Percentiles rank a stretch among this genome's conserved stretches.
These are phyloP conservation scores for Macquaria ambigua DNA, from an alignment of 2,113 vertebrate species.

Conservation along the genomic window DNA sequence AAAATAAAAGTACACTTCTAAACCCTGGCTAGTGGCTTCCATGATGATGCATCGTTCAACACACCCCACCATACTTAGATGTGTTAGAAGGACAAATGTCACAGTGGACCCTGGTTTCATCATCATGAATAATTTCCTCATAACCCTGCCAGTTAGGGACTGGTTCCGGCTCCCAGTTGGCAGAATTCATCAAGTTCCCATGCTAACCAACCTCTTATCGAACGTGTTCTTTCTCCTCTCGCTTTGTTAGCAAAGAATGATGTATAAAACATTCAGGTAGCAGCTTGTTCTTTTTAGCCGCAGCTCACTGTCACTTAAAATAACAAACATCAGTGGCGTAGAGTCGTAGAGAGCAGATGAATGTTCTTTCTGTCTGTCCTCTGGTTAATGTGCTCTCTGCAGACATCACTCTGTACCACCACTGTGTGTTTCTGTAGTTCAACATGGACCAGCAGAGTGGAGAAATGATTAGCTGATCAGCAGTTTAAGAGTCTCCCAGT, in stretches of 20 bases:
- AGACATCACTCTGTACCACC: no score
- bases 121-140: neutral
- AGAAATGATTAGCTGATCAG: no score
- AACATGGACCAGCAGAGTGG: no score
- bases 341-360: no score
- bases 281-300: neutral
- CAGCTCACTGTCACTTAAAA: no score
- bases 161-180: neutral
- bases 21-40: neutral
- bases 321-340: no score
- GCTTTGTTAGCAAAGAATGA: neutral
- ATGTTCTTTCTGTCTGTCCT: no score
- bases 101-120: neutral
- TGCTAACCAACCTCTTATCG: neutral
- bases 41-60: neutral
- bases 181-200: neutral
- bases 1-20: neutral
- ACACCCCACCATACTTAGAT: neutral
- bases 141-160: no score
- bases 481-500: no score
- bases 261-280: neutral
- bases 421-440: no score
- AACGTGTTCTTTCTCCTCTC: neutral
- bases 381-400: no score
- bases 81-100: neutral